phyloP scores from a whole-genome alignment of 2,888 invertebrate species.

The Ichneumoninae sp. region DNA sequence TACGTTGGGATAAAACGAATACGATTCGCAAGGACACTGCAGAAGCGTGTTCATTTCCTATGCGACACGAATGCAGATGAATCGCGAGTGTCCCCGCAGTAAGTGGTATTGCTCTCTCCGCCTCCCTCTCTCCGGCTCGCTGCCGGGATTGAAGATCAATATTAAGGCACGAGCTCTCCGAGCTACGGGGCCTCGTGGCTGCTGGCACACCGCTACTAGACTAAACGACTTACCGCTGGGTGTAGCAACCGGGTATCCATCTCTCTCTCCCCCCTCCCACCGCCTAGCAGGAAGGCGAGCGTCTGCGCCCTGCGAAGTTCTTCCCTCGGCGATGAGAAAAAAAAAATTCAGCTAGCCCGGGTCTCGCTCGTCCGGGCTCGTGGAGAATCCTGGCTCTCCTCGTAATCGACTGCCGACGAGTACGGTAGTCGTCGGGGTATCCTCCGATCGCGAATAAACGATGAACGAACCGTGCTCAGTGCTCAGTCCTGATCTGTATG shows the following conservation, averaged over 20 bases:
- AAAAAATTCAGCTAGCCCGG: slow-evolving; percentile 44
- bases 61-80: slow-evolving; percentile 23
- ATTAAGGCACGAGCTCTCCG: slow-evolving; percentile 69
- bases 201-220: slow-evolving; percentile 65
- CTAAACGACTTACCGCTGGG: slow-evolving; percentile 45
- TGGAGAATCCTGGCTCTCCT: slow-evolving; percentile 24
- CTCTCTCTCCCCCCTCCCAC: not conserved
- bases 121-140: slow-evolving; percentile 20
- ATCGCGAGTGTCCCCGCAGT: slow-evolving; percentile 11
- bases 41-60: slow-evolving; percentile 14
- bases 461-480: slow-evolving; percentile 26
- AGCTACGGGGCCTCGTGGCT: slow-evolving; percentile 60
- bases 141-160: slow-evolving; percentile 76
- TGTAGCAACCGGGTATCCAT: slow-evolving; percentile 13
- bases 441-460: slow-evolving; percentile 14
- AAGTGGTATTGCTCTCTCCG: not conserved
- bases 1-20: not conserved
- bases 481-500: not conserved
- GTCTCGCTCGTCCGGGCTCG: slow-evolving; percentile 35
- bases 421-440: not conserved
- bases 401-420: slow-evolving; percentile 6
- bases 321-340: slow-evolving; percentile 36
- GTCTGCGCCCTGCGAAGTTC: slow-evolving; percentile 51
- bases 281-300: slow-evolving; percentile 13
- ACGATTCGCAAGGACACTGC: slow-evolving; percentile 22